These are phyloP conservation scores for Lophotriccus pileatus DNA, from an alignment of 2,797 vertebrate species.

Conservation along the genomic window DNA sequence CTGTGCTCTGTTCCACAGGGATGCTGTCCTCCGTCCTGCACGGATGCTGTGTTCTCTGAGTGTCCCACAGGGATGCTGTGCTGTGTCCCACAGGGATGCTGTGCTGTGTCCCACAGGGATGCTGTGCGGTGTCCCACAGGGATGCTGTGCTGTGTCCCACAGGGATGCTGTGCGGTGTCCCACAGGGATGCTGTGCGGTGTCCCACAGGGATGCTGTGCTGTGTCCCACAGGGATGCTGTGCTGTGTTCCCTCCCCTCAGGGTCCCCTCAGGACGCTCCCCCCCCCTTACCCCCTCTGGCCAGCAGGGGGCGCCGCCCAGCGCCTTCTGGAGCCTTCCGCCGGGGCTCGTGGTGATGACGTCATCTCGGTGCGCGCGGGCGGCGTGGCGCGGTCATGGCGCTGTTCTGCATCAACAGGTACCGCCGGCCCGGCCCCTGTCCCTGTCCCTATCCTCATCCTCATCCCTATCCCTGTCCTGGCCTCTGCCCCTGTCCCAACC, in stretches of 20 bases:
- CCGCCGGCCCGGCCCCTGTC: rapidly evolving
- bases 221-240: rapidly evolving
- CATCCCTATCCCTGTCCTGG: not conserved
- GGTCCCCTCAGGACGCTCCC: not conserved
- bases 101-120: too few relatives aligned
- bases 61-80: rapidly evolving
- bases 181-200: too few relatives aligned
- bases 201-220: rapidly evolving
- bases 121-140: too few relatives aligned
- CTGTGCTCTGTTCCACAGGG: too few relatives aligned
- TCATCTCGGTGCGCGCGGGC: not conserved
- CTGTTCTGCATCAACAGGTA: constrained; percentile 26
- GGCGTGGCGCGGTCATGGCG: not conserved
- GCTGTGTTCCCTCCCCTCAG: not conserved
- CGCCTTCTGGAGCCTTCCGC: rapidly evolving
- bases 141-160: too few relatives aligned
- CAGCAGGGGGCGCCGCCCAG: not conserved
- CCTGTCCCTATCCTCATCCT: too few relatives aligned
- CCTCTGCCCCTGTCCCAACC: not conserved
- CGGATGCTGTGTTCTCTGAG: rapidly evolving
- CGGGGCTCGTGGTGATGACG: rapidly evolving
- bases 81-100: not conserved
- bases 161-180: not conserved
- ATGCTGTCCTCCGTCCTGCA: not conserved
- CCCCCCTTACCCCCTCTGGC: rapidly evolving